These are phyloP conservation scores for Mizuhopecten yessoensis DNA, from an alignment of 1,140 invertebrate genomes.

Conservation along the genomic window DNA sequence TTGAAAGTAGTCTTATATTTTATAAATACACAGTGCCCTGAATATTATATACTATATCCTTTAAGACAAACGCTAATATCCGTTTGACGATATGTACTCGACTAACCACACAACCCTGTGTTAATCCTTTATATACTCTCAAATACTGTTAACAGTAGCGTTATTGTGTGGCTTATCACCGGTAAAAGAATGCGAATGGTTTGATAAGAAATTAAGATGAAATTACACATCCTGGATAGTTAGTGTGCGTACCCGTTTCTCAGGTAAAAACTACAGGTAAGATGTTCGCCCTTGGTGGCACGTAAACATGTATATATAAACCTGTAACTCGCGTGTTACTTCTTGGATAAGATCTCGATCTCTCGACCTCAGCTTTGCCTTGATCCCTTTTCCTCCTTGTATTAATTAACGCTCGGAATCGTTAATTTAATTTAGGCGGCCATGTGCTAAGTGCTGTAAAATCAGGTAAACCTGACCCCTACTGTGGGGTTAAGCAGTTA, in stretches of 20 bases:
- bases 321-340: not conserved
- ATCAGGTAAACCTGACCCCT: not conserved
- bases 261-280: conserved; percentile 33
- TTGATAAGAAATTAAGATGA: conserved; percentile 25
- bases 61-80: not conserved
- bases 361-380: not conserved
- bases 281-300: conserved; percentile 36
- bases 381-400: not conserved
- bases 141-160: not conserved
- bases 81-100: not conserved
- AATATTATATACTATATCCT: not conserved
- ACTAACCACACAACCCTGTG: not conserved
- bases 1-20: not conserved
- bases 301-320: not conserved
- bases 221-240: conserved; percentile 10
- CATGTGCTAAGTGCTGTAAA: not conserved
- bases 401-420: not conserved
- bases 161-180: not conserved
- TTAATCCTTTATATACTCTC: conserved; percentile 1
- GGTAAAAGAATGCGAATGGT: not conserved
- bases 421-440: not conserved
- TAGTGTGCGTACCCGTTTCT: not conserved
- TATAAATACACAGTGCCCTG: not conserved
- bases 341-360: not conserved
- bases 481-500: not conserved